phyloP scores from a whole-genome alignment of 2,797 vertebrate genomes.

The Carduelis carduelis region DNA sequence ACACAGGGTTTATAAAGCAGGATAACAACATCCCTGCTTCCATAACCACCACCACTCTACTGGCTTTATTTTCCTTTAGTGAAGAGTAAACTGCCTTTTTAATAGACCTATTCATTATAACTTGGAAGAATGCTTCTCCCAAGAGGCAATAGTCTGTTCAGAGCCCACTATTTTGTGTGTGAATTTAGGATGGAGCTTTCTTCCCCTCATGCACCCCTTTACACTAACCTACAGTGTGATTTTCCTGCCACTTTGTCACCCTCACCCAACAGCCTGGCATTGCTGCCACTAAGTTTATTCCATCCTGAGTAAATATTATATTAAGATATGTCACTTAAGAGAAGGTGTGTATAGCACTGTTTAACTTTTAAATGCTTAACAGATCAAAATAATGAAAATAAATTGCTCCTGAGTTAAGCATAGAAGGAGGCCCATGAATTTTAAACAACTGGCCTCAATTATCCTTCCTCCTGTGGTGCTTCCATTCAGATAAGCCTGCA shows the following conservation, averaged over 20 bases:
- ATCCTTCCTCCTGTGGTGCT: conserved; percentile 19
- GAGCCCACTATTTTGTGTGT: background rate
- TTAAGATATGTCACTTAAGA: background rate
- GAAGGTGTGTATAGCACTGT: background rate
- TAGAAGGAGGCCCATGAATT: conserved; percentile 28
- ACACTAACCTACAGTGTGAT: background rate
- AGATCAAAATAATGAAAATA: conserved; percentile 47
- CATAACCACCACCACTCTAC: background rate
- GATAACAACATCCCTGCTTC: background rate
- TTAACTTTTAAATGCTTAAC: conserved; percentile 27
- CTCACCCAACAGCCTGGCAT: background rate
- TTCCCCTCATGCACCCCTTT: background rate
- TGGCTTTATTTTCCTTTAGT: conserved; percentile 6
- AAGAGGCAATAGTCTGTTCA: background rate
- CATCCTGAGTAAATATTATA: background rate
- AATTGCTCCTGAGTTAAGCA: background rate
- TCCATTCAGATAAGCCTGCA: conserved; percentile 59
- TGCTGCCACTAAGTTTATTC: background rate
- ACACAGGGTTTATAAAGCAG: background rate
- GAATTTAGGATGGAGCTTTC: background rate
- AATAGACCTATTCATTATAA: background rate
- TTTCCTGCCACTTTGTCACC: background rate
- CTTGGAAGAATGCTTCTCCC: background rate
- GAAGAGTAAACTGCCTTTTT: conserved; percentile 14
- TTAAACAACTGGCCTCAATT: conserved; percentile 48